Conservation (phyloP, 2,113 vertebrate genomes). For the Austrofundulus limnaeus region DNA sequence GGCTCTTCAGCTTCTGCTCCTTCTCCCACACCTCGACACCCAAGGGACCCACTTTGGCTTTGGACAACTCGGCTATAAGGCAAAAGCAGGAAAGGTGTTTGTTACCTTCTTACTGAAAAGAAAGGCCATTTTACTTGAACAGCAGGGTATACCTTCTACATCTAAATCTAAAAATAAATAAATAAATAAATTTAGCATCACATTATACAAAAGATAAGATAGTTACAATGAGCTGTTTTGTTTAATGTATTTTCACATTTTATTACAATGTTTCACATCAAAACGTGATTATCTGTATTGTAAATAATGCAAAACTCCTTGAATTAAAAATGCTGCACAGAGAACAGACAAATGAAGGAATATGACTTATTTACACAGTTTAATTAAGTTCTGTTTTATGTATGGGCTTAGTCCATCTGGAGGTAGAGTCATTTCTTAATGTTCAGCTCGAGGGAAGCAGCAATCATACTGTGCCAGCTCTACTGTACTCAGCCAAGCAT, state of each 20-base stretch:
- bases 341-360: neutral
- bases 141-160: neutral
- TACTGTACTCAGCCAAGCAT: neutral
- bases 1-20: constrained; percentile 77
- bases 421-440: neutral
- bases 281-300: too few relatives aligned
- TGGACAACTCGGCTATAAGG: constrained; percentile 50
- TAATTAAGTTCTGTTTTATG: constrained; percentile 2
- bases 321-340: neutral
- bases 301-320: neutral
- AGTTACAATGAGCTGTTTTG: neutral
- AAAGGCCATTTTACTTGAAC: neutral
- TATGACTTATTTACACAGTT: neutral
- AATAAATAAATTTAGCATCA: neutral
- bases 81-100: too few relatives aligned
- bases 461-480: neutral
- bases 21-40: constrained; percentile 72
- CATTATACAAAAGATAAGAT: too few relatives aligned
- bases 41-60: constrained; percentile 49
- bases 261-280: neutral
- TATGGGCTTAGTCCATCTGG: neutral
- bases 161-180: neutral
- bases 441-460: neutral
- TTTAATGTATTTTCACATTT: neutral
- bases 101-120: neutral